Evolutionary conservation across 2,888 invertebrate genomes (phyloP).

Genomic region (Sarcophaga rosellei): DNA sequence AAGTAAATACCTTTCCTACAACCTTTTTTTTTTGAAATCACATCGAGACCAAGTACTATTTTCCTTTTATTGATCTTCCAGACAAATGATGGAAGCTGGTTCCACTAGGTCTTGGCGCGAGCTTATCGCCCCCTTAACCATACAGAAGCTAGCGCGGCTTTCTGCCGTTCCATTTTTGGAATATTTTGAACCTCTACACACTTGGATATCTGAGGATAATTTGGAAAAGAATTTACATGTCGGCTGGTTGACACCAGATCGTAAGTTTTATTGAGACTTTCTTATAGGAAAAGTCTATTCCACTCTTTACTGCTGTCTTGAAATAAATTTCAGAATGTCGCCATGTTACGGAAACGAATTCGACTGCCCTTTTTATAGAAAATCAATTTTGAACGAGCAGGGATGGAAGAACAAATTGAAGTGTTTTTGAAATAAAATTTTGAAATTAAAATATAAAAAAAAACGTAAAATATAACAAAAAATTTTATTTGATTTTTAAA

Average conservation of each 20-base stretch:
- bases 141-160: slow-evolving; percentile 87
- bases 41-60: neutral
- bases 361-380: slow-evolving; percentile 12
- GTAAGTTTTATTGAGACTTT: slow-evolving; percentile 59
- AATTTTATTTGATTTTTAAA: too few relatives aligned
- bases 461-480: too few relatives aligned
- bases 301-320: neutral
- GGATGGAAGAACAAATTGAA: too few relatives aligned
- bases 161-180: slow-evolving; percentile 84
- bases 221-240: slow-evolving; percentile 75
- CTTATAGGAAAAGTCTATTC: too few relatives aligned
- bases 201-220: slow-evolving; percentile 84
- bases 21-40: neutral
- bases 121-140: slow-evolving; percentile 84
- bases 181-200: slow-evolving; percentile 84
- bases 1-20: slow-evolving; percentile 52
- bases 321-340: slow-evolving; percentile 37
- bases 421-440: too few relatives aligned
- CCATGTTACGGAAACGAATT: neutral
- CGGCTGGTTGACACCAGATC: slow-evolving; percentile 70
- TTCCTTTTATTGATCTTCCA: slow-evolving; percentile 55
- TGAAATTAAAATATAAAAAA: too few relatives aligned
- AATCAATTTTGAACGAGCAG: neutral
- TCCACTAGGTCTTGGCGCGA: slow-evolving; percentile 84
- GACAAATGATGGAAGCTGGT: slow-evolving; percentile 82